phyloP scores from a whole-genome alignment of 2,797 vertebrate genomes.

The Lateolabrax maculatus region DNA sequence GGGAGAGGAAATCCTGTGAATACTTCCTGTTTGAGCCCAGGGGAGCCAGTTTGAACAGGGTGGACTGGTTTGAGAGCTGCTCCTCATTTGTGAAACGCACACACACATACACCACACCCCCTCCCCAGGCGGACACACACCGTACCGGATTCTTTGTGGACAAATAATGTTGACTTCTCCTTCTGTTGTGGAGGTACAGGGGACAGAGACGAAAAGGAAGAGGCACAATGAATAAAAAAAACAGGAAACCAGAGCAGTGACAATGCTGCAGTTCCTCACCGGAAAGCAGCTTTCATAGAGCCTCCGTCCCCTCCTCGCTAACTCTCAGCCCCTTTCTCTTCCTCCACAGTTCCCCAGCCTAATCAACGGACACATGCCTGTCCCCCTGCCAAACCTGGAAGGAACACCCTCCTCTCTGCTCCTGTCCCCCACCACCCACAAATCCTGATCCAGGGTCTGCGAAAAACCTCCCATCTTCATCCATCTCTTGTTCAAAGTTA shows the following conservation, averaged over 20 bases:
- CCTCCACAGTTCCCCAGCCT: constrained; percentile 94
- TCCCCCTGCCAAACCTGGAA: constrained; percentile 93
- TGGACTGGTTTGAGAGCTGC: constrained; percentile 83
- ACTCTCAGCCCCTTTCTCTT: constrained; percentile 75
- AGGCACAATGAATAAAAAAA: constrained; percentile 68
- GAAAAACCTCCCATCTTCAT: constrained; percentile 36
- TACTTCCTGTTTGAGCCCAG: constrained; percentile 87
- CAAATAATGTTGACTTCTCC: constrained; percentile 60
- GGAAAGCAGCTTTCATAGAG: constrained; percentile 74
- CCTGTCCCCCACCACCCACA: constrained; percentile 92
- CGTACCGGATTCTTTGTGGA: constrained; percentile 55
- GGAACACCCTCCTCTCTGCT: constrained; percentile 92
- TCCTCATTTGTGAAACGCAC: constrained; percentile 77
- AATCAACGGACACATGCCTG: constrained; percentile 94
- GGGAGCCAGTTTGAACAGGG: constrained; percentile 84
- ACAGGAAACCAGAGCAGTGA: constrained; percentile 80
- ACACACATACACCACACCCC: constrained; percentile 33
- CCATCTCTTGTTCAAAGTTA: constrained; percentile 47
- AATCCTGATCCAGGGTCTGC: constrained; percentile 90
- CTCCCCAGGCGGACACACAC: constrained; percentile 11
- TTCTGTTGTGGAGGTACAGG: constrained; percentile 52
- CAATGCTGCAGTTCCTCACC: constrained; percentile 78
- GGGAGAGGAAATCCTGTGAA: constrained; percentile 87
- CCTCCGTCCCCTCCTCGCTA: constrained; percentile 60
- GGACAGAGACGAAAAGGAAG: constrained; percentile 74